Evolutionary conservation across 2,888 invertebrate species (phyloP).

Genomic region (Camptogramma bilineatum): DNA sequence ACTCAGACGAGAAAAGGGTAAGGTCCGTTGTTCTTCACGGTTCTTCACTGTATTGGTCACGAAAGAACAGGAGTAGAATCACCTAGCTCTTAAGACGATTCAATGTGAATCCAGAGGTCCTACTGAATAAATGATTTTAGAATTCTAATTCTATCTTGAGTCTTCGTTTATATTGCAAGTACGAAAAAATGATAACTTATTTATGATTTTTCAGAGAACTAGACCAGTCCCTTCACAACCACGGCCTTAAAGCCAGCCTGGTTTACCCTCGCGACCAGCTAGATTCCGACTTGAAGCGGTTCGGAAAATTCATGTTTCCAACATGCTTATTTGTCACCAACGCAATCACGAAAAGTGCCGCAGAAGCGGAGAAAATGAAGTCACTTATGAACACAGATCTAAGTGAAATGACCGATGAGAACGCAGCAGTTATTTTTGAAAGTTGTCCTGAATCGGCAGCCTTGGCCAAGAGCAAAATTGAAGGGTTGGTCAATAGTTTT

Average conservation of each 20-base stretch:
- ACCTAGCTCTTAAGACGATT: too few species aligned
- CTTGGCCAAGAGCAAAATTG: slow-evolving; percentile 21
- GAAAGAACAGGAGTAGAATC: too few species aligned
- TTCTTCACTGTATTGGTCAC: too few species aligned
- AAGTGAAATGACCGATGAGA: background rate
- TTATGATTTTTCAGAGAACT: slow-evolving; percentile 39
- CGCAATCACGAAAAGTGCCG: slow-evolving; percentile 43
- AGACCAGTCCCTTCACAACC: slow-evolving; percentile 46
- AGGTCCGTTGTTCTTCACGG: too few species aligned
- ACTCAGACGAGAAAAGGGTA: too few species aligned
- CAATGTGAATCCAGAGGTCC: too few species aligned
- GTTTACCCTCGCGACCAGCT: slow-evolving; percentile 53
- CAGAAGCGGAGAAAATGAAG: slow-evolving; percentile 42
- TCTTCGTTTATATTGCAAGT: too few species aligned
- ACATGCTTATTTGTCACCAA: slow-evolving; percentile 39
- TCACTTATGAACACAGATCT: slow-evolving; percentile 10
- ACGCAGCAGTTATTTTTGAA: background rate
- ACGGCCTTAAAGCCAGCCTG: slow-evolving; percentile 47
- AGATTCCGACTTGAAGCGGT: slow-evolving; percentile 51
- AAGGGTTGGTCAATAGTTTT: slow-evolving; percentile 34
- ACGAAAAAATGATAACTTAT: background rate
- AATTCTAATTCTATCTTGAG: too few species aligned
- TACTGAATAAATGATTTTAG: too few species aligned
- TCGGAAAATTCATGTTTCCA: slow-evolving; percentile 45
- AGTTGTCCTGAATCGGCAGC: slow-evolving; percentile 1